phyloP scores from a whole-genome alignment of 2,797 vertebrate species.

The Platalea minor region DNA sequence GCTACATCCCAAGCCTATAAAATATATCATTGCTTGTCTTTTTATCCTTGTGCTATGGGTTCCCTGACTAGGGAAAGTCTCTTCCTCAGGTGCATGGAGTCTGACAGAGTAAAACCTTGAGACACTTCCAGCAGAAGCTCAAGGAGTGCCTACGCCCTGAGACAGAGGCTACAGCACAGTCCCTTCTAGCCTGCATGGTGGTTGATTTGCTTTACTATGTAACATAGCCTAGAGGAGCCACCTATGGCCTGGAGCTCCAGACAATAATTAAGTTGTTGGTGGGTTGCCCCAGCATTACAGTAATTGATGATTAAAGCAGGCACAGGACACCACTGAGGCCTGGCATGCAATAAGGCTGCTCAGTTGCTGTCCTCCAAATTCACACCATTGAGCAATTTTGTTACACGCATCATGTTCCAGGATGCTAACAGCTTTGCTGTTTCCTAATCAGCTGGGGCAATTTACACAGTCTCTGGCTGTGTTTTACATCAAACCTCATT shows the following conservation, averaged over 20 bases:
- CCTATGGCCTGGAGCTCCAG: not conserved
- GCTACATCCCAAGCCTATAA: not conserved
- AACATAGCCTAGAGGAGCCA: not conserved
- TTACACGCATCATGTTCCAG: not conserved
- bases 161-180: not conserved
- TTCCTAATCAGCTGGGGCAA: constrained; percentile 34
- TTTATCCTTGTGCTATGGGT: not conserved
- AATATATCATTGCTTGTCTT: not conserved
- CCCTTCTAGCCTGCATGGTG: fast-evolving
- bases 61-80: not conserved
- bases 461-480: constrained; percentile 3
- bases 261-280: constrained; percentile 18
- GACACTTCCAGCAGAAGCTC: fast-evolving
- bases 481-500: constrained; percentile 23
- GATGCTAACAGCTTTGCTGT: not conserved
- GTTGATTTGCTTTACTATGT: not conserved
- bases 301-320: constrained; percentile 26
- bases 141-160: fast-evolving
- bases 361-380: constrained; percentile 5
- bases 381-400: not conserved
- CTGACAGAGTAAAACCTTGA: not conserved
- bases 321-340: not conserved
- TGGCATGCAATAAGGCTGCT: not conserved
- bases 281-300: not conserved
- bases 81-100: not conserved